These are phyloP conservation scores for Helicoverpa zea DNA, from an alignment of 1,140 invertebrate species.

Conservation along the genomic window DNA sequence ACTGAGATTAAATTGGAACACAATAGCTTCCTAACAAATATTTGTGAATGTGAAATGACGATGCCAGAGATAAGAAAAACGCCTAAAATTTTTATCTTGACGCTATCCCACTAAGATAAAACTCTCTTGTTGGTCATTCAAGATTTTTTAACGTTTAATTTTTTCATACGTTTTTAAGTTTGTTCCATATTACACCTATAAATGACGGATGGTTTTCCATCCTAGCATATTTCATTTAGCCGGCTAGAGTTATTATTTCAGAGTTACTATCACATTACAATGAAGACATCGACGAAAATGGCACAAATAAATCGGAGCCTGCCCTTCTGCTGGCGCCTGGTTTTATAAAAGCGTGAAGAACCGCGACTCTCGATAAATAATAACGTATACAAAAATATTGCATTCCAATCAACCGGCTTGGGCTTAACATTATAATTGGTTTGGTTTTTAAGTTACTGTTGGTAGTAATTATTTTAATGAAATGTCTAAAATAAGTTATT, in stretches of 20 bases:
- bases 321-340: background rate
- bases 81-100: slow-evolving; percentile 65
- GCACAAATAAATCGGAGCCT: background rate
- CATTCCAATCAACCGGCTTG: slow-evolving; percentile 1
- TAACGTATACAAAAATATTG: slow-evolving; percentile 20
- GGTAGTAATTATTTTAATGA: slow-evolving; percentile 3
- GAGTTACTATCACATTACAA: too few species aligned
- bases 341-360: background rate
- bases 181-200: background rate
- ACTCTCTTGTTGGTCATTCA: slow-evolving; percentile 52
- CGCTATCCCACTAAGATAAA: slow-evolving; percentile 59
- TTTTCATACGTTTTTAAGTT: background rate
- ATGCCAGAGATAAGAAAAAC: slow-evolving; percentile 59
- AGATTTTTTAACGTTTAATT: background rate
- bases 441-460: background rate
- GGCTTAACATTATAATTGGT: background rate
- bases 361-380: slow-evolving; percentile 10
- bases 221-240: too few species aligned
- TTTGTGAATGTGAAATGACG: slow-evolving; percentile 60
- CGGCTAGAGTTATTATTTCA: too few species aligned
- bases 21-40: slow-evolving; percentile 56
- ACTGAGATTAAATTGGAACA: slow-evolving; percentile 10
- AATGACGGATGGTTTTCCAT: too few species aligned
- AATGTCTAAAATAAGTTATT: slow-evolving; percentile 2
- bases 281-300: background rate